Evolutionary conservation across 2,888 invertebrate species (phyloP).

Genomic region (Trachelus troglodyta): DNA sequence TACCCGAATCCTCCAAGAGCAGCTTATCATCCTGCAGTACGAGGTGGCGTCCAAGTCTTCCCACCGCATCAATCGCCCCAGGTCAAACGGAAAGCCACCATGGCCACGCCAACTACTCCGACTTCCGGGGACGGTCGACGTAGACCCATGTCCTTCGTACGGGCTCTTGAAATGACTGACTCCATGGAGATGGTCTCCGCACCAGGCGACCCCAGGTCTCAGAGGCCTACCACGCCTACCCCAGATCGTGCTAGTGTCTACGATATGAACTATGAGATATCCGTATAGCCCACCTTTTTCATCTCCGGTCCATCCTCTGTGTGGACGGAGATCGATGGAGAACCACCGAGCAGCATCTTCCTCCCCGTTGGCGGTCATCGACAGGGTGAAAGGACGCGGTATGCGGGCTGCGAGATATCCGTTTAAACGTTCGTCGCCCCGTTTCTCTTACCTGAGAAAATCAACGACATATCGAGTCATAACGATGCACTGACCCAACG

Average conservation of each 20-base stretch:
- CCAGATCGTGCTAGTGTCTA: constrained; percentile 91
- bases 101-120: constrained; percentile 50
- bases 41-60: constrained; percentile 78
- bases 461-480: neutral
- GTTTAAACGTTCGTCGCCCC: constrained; percentile 31
- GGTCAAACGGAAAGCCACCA: constrained; percentile 53
- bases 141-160: constrained; percentile 88
- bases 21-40: constrained; percentile 73
- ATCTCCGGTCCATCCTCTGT: constrained; percentile 52
- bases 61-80: constrained; percentile 68
- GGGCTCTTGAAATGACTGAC: constrained; percentile 91
- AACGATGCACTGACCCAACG: neutral
- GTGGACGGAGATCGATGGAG: constrained; percentile 48
- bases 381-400: constrained; percentile 7
- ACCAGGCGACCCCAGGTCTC: constrained; percentile 45
- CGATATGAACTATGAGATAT: constrained; percentile 96
- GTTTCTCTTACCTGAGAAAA: neutral
- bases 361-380: neutral
- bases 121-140: constrained; percentile 66
- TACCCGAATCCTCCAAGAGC: constrained; percentile 61
- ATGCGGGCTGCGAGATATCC: constrained; percentile 46
- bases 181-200: constrained; percentile 82
- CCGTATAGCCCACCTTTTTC: constrained; percentile 77
- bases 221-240: constrained; percentile 71
- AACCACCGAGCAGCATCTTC: constrained; percentile 38